Conservation (phyloP, 2,113 vertebrate genomes). For the Vidua chalybeata region DNA sequence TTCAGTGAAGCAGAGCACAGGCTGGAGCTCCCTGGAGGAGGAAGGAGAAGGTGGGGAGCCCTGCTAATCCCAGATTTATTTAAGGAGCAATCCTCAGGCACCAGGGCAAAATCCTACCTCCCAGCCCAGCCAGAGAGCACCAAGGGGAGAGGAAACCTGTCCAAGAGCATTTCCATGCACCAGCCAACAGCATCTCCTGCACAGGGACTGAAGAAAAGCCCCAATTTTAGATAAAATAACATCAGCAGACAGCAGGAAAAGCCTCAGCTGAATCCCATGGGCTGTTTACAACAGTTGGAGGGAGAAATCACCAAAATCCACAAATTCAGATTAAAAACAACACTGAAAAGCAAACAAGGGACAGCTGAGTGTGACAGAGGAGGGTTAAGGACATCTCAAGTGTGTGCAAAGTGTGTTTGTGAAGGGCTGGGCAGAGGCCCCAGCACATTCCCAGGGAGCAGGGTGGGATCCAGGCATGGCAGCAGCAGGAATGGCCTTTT, state of each 20-base stretch:
- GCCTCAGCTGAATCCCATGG: neutral
- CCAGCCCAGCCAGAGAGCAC: neutral
- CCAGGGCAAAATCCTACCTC: neutral
- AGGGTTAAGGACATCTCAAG: neutral
- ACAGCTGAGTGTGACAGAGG: neutral
- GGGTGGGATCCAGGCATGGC: neutral
- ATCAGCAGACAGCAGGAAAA: neutral
- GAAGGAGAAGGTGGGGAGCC: neutral
- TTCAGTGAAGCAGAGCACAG: neutral
- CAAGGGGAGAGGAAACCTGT: neutral
- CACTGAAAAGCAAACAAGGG: neutral
- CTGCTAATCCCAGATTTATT: neutral
- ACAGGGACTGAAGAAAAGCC: neutral
- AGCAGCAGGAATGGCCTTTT: conserved; percentile 9
- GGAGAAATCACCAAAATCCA: neutral
- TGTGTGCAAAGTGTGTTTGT: neutral
- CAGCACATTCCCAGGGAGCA: neutral
- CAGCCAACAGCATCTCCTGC: neutral
- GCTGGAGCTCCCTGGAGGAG: neutral
- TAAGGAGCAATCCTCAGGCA: neutral
- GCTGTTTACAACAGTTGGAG: neutral
- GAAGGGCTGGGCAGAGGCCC: neutral
- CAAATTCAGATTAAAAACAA: neutral
- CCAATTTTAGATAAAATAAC: neutral
- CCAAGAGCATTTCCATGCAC: neutral